Evolutionary conservation across 2,888 invertebrate genomes (phyloP), one percentile per base, ranked within the genome.

Genomic region (Nezara viridula): DNA sequence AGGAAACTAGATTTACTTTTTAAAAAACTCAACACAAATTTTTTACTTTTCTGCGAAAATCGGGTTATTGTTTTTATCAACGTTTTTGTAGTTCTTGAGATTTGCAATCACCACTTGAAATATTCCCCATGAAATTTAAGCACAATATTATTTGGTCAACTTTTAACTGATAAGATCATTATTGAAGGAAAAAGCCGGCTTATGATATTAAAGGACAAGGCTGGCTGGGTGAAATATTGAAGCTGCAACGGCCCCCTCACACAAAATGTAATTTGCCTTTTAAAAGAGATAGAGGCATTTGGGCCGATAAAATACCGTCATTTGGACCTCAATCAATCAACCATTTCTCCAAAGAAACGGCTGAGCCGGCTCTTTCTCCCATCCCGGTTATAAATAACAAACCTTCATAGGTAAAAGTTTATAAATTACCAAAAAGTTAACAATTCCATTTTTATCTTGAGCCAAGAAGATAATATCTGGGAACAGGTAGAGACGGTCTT

Each of bases 291-390:
- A 55, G 55, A 73, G 73, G 73, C 73, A 37, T 73, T 73, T 32
- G 73, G 19, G 12, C 73, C 73, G 73, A 73, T 73, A 37, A 37
- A 37, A 73, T 73, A 73, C 73, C 73, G 37, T 73, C 73, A 73
- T 37, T 73, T 37, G 73, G 32, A 73, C 73, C 73, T 37, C 73
- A 73, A 73, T 73, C 32, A 73, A 73, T 73, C 73, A 73, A 73
- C 37, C 73, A 73, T 37, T 37, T 21, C 73, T 73, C 19, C 19
- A 73, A 37, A 37, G 7, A 37, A 73, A 73, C 37, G 32, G 73
- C 73, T 73, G 37, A 73, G 37, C 73, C 3, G 7, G 73, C 37
- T 12, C 16, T 19, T 3, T 37, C 10, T 19, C 73, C 16, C 19
- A 5, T 19, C 16, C 16, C 32, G 16, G 37, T 37, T 37, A 73